Conservation (phyloP, 2,888 invertebrate species). For the Silvanus unidentatus region DNA sequence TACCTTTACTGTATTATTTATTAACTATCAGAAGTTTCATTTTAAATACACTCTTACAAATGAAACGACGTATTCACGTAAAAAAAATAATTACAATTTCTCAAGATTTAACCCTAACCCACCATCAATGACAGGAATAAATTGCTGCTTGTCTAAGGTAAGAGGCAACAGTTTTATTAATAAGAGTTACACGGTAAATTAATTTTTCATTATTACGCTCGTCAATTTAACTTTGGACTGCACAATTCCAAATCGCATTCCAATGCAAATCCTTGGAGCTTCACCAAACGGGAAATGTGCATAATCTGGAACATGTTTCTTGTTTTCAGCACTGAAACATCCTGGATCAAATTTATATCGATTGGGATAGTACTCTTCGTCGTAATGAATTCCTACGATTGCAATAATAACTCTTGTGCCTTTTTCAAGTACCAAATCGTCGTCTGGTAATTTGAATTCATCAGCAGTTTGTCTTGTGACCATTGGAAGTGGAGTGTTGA, state of each 20-base stretch:
- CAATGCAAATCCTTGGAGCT: constrained; percentile 53
- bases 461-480: constrained; percentile 7
- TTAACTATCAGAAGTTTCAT: too few species aligned
- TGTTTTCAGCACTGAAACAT: constrained; percentile 51
- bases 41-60: too few species aligned
- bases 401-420: constrained; percentile 2
- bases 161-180: constrained; percentile 12
- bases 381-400: constrained; percentile 9
- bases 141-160: not conserved
- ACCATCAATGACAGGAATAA: constrained; percentile 10
- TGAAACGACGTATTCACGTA: too few species aligned
- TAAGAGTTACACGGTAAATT: constrained; percentile 9
- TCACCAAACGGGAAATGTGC: constrained; percentile 55
- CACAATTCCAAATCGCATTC: constrained; percentile 34
- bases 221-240: constrained; percentile 13
- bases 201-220: constrained; percentile 5
- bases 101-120: constrained; percentile 1
- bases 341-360: constrained; percentile 57
- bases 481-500: constrained; percentile 12
- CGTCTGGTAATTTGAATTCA: constrained; percentile 10
- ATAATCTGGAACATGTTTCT: constrained; percentile 48
- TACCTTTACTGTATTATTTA: too few species aligned
- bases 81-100: too few species aligned
- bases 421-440: constrained; percentile 8
- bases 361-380: constrained; percentile 40